Conservation (phyloP, 2,113 vertebrate species). For the Stigmatopora argus region DNA sequence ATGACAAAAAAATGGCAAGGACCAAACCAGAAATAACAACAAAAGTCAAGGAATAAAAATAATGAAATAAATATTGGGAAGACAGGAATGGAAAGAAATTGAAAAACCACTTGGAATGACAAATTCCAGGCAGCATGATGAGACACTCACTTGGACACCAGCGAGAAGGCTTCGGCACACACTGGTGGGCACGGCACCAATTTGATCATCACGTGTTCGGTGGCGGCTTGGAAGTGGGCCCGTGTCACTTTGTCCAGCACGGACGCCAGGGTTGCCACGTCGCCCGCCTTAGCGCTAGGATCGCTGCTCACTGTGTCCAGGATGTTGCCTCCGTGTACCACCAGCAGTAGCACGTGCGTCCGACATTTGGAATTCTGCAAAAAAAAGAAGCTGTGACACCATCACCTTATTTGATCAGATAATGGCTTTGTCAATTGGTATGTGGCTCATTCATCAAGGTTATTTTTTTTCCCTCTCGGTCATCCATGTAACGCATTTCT, state of each 20-base stretch:
- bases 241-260: conserved; percentile 88
- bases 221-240: conserved; percentile 85
- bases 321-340: conserved; percentile 91
- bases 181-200: conserved; percentile 90
- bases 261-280: conserved; percentile 81
- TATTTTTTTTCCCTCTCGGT: not conserved
- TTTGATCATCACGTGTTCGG: conserved; percentile 84
- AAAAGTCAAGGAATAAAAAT: not conserved
- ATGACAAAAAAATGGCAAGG: not conserved
- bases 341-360: conserved; percentile 85
- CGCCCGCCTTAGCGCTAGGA: conserved; percentile 79
- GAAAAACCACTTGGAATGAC: conserved; percentile 3
- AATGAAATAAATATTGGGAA: not conserved
- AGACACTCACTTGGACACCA: conserved; percentile 88
- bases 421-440: not conserved
- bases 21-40: too few species aligned
- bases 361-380: conserved; percentile 76
- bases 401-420: too few species aligned
- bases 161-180: conserved; percentile 90
- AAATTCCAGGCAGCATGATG: not conserved
- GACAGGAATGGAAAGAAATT: not conserved
- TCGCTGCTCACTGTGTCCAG: conserved; percentile 83
- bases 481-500: not conserved
- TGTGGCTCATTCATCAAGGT: not conserved
- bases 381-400: conserved; percentile 1